Base-by-base conservation (phyloP, 2,888 invertebrate genomes). In the Spisula solida region DNA sequence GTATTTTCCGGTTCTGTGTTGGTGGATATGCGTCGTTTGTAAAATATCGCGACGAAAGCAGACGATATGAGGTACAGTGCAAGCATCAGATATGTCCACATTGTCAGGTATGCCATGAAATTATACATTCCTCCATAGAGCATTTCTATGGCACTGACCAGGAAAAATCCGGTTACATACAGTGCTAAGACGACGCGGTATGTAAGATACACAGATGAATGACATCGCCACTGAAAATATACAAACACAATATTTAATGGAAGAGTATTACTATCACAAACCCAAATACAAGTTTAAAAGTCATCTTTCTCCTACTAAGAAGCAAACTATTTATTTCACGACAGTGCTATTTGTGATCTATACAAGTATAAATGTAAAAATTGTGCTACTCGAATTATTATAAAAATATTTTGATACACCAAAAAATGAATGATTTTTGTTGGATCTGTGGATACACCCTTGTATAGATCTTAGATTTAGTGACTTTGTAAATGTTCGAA, bases 51-150 rank as follows among this genome's bases (percentile, higher is more conserved):
- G 41, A 80, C 51, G 14, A 80, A 0, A 18, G 93, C 92, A 0
- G 94, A 90, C 5, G 92, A 12, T 10, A 94, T 41, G n/a, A 95
- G 89, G 87, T 96, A 95, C n/a, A 93, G 34, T 10, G 93, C 94
- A 18, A 96, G 92, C 10, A 95, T 25, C 0, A 94, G 79, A 92
- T 95, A 96, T 18, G 95, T 94, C 96, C 96, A 96, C 66, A 95
- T 94, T 10, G 96, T 96, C 81, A 96, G 92, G 90, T 91, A 96
- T 2, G 92, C 94, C 87, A 94, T 92, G 83, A 94, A 85, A 47
- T 89, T 87, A 66, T 91, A 91, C 41, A 81, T 25, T 5, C 83
- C 51, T 0, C 85, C 20, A 4, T 25, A 20, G 14, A 82, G 47
- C 18, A 81, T 66, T 0, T 86, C 60, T 12, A 88, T 84, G 0